A percentile compares a stretch with the other conserved stretches of the same genome.
phyloP scores from a whole-genome alignment of 2,888 invertebrate genomes.

The Epistrophe grossulariae region DNA sequence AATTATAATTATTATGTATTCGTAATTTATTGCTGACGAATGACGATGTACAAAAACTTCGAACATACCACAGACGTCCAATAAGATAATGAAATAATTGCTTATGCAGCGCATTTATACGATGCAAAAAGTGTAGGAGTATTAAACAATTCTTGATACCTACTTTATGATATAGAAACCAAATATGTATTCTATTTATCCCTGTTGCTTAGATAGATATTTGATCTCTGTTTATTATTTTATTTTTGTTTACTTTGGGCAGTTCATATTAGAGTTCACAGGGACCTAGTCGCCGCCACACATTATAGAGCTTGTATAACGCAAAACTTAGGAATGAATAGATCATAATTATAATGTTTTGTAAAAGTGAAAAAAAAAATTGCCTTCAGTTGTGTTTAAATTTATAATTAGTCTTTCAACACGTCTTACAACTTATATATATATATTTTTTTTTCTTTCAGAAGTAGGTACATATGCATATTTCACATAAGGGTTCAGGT shows the following conservation, averaged over 20 bases:
- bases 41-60: not conserved
- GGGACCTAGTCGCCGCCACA: not conserved
- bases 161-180: not conserved
- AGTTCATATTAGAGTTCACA: not conserved
- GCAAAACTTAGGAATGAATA: no score
- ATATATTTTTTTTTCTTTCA: no score
- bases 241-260: conserved; percentile 1
- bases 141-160: not conserved
- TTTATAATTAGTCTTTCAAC: no score
- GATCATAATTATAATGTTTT: no score
- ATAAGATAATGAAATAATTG: not conserved
- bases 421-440: no score
- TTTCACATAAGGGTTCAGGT: no score
- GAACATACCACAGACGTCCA: not conserved
- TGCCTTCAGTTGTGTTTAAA: no score
- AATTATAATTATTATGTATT: not conserved
- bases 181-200: not conserved
- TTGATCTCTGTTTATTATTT: conserved; percentile 1
- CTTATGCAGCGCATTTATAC: not conserved
- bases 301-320: no score
- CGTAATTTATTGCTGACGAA: not conserved
- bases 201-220: not conserved
- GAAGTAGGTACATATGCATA: no score
- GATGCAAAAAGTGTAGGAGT: not conserved
- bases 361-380: no score